These are phyloP conservation scores for Lota lota DNA, from an alignment of 2,113 vertebrate species.

Conservation along the genomic window DNA sequence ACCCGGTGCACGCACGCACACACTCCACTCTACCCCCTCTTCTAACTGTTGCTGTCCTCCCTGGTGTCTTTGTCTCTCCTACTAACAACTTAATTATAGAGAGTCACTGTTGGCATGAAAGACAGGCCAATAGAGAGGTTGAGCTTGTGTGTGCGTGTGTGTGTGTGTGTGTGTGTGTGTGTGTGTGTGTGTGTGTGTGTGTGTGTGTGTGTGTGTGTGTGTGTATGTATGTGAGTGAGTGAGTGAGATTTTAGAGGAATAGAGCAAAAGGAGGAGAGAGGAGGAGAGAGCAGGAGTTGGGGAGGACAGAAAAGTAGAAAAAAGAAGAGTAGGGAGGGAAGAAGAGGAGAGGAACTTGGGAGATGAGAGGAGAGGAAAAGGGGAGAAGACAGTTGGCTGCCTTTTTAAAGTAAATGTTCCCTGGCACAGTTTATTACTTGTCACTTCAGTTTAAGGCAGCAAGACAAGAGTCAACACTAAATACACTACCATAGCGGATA, in stretches of 20 bases:
- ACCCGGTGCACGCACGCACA: too few species aligned
- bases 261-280: not conserved
- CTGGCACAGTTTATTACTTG: conserved; percentile 16
- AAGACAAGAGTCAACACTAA: not conserved
- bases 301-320: not conserved
- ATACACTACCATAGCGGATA: not conserved
- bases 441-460: conserved; percentile 7
- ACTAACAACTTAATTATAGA: conserved; percentile 59
- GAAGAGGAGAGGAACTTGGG: conserved; percentile 9
- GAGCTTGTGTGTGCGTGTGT: not conserved
- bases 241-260: not conserved
- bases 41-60: not conserved
- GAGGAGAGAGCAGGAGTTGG: conserved; percentile 11
- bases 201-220: not conserved
- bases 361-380: not conserved
- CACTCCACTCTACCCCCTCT: conserved; percentile 12
- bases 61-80: conserved; percentile 44
- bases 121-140: not conserved
- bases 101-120: conserved; percentile 21
- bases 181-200: not conserved
- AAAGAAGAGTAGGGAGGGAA: not conserved
- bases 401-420: conserved; percentile 72
- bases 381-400: conserved; percentile 23
- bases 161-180: not conserved
- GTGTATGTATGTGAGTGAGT: not conserved